These are phyloP conservation scores for Austrofundulus limnaeus DNA, from an alignment of 2,113 vertebrate species.

Conservation along the genomic window DNA sequence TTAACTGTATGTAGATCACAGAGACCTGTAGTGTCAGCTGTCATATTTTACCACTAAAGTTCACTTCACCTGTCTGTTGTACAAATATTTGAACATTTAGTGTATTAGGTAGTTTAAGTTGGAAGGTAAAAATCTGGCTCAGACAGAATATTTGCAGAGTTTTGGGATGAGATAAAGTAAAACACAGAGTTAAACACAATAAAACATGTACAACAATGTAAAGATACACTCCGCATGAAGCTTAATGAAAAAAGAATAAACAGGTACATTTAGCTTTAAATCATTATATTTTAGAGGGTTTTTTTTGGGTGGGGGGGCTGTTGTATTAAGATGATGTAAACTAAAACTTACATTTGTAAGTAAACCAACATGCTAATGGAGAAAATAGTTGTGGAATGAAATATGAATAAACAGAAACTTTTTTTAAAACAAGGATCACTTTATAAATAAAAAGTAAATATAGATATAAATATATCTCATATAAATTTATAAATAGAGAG, in stretches of 20 bases:
- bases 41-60: conserved; percentile 18
- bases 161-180: conserved; percentile 33
- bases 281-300: too few relatives aligned
- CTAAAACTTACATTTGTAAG: not conserved
- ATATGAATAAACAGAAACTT: not conserved
- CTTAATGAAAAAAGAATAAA: conserved; percentile 22
- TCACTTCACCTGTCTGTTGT: conserved; percentile 20
- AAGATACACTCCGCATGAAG: conserved; percentile 7
- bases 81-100: conserved; percentile 10
- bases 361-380: not conserved
- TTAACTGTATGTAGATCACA: conserved; percentile 42
- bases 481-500: too few relatives aligned
- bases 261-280: too few relatives aligned
- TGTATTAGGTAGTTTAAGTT: not conserved
- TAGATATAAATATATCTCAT: too few relatives aligned
- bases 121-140: conserved; percentile 40
- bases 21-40: not conserved
- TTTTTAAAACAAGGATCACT: not conserved
- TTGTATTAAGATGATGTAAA: too few relatives aligned
- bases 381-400: conserved; percentile 1
- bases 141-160: conserved; percentile 63
- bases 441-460: too few relatives aligned
- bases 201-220: conserved; percentile 55
- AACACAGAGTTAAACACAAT: conserved; percentile 14
- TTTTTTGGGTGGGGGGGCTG: too few relatives aligned